phyloP scores from a whole-genome alignment of 2,888 invertebrate genomes.

The Beris morrisii region DNA sequence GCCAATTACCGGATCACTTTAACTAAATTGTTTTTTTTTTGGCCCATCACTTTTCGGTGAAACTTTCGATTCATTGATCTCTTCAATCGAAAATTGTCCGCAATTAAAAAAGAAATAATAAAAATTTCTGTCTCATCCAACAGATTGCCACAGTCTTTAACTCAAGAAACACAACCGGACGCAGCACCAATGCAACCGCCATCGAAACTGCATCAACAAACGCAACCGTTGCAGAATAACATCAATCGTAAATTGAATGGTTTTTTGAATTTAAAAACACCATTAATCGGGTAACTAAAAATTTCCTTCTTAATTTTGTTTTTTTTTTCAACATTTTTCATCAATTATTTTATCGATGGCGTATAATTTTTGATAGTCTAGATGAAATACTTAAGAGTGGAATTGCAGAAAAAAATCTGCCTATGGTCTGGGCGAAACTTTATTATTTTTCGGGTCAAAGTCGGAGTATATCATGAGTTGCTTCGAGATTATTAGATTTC shows the following conservation, averaged over 20 bases:
- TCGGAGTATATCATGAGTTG: no score
- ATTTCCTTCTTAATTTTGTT: no score
- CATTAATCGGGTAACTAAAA: constrained; percentile 52
- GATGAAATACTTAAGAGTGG: no score
- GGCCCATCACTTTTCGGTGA: not conserved
- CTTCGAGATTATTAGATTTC: no score
- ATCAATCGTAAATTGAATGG: constrained; percentile 55
- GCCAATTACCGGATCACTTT: not conserved
- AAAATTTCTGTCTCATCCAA: no score
- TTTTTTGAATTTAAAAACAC: constrained; percentile 54
- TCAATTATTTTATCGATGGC: no score
- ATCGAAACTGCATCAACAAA: constrained; percentile 42
- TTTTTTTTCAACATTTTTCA: no score
- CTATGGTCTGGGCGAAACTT: no score
- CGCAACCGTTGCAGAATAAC: constrained; percentile 52
- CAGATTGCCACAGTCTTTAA: constrained; percentile 46
- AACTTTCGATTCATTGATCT: not conserved
- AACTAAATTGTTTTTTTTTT: constrained; percentile 9
- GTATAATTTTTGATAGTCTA: no score
- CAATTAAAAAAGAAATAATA: not conserved
- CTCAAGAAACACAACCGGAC: constrained; percentile 51
- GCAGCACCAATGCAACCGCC: constrained; percentile 43
- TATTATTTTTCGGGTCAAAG: no score
- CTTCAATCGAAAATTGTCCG: not conserved
- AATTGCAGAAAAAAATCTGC: no score